Base-by-base conservation (phyloP, 2,888 invertebrate species). In the Ernsta delagoae region DNA sequence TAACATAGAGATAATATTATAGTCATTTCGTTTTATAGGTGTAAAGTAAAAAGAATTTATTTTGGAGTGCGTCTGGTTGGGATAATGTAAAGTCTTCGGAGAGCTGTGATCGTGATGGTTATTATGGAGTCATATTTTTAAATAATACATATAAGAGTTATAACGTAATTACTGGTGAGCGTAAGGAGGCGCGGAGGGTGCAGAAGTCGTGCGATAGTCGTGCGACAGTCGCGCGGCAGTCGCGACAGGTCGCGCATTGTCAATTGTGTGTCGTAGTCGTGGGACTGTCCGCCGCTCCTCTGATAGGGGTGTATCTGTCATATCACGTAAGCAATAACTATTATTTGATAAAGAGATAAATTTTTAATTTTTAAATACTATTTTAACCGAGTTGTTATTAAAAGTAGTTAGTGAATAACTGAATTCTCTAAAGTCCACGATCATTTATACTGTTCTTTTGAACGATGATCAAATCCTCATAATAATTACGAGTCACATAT, bases 61-160 rank as follows among this genome's bases (percentile, higher is more conserved):
- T 92, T 92, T 89, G 92, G 92, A 88, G 87, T 83, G 79, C 69
- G 92, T 89, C 88, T 85, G 90, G 88, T 88, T 86, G 81, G 91
- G 88, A 89, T 89, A 89, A 87, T 86, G 92, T 87, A 88, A 90
- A 87, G 92, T 91, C 91, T 91, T 88, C 85, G 92, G 92, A 90
- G 88, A 89, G 92, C 92, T 93, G 92, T 93, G 92, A 93, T 93
- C 87, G 87, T 83, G 92, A 92, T 85, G 92, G 92, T 90, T 91
- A 90, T 89, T 92, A 92, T 86, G 89, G 90, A 93, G 92, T 93
- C 92, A 93, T 93, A 93, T 93, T 92, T 93, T 92, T 92, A 90
- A 92, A 89, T 68, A 68, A 68, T 91, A 90, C 75, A 85, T 85
- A 67, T 92, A 92, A 91, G 92, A 88, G 88, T 92, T 90, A 90